Percentiles rank a stretch among this genome's conserved stretches.
These are phyloP conservation scores for Mormyrops boulengeri DNA, from an alignment of 2,797 vertebrate genomes.

Conservation along the genomic window DNA sequence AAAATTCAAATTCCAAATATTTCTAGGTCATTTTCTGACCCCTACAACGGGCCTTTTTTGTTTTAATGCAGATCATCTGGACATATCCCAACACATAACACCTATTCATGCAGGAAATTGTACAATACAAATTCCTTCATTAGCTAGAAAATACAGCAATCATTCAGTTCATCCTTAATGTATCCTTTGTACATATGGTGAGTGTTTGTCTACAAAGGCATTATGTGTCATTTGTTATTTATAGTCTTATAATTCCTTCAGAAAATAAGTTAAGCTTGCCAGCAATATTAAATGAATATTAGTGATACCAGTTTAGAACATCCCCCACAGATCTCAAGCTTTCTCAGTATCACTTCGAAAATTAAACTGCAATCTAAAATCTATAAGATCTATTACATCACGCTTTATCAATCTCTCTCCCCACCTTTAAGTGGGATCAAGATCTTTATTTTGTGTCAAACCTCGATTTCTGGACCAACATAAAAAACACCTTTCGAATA, in stretches of 20 bases:
- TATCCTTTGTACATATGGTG: not conserved
- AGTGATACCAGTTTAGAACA: not conserved
- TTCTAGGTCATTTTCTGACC: not conserved
- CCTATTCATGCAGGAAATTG: not conserved
- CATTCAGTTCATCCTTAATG: not conserved
- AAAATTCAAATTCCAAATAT: not conserved
- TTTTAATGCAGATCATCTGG: not conserved
- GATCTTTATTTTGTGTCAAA: not conserved
- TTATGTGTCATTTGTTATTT: not conserved
- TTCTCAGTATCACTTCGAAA: not conserved
- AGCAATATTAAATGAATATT: not conserved
- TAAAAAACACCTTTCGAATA: not conserved
- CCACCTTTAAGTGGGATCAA: not conserved
- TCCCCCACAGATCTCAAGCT: not conserved
- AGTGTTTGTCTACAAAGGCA: not conserved
- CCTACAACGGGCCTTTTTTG: not conserved
- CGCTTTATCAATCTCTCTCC: not conserved
- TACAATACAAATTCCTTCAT: not conserved
- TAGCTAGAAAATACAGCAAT: not conserved
- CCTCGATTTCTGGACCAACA: not conserved
- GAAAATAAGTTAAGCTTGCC: not conserved
- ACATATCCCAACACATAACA: not conserved
- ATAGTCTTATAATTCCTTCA: not conserved
- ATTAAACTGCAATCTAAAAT: not conserved
- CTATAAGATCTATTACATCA: not conserved